Evolutionary conservation across 2,888 invertebrate genomes (phyloP).

Genomic region (Didymodactylos carnosus): DNA sequence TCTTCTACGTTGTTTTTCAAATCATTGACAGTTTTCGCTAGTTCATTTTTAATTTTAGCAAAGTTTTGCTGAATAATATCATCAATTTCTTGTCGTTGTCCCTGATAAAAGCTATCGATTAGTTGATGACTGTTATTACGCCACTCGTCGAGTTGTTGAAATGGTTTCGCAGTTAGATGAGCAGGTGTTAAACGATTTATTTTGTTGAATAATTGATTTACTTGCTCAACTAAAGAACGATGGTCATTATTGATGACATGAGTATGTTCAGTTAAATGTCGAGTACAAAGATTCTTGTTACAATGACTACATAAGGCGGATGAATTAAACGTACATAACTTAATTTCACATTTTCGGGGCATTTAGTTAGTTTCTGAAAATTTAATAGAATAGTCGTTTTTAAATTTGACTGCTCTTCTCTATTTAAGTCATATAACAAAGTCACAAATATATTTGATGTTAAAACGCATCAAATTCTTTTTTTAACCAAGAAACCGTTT

Average conservation of each 20-base stretch:
- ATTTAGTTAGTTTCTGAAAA: too few relatives aligned
- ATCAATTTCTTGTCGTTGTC: background rate
- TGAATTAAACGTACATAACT: background rate
- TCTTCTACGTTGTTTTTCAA: background rate
- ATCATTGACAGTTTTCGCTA: background rate
- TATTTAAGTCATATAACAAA: too few relatives aligned
- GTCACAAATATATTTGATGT: too few relatives aligned
- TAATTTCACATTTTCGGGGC: background rate
- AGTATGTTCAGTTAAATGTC: background rate
- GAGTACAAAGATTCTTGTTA: background rate
- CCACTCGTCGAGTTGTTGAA: background rate
- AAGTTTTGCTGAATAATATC: background rate
- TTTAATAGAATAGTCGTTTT: too few relatives aligned
- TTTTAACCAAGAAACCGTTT: too few relatives aligned
- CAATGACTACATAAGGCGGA: background rate
- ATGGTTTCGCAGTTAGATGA: background rate
- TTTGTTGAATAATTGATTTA: background rate
- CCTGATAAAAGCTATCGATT: background rate
- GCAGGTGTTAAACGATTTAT: background rate
- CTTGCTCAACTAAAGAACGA: background rate
- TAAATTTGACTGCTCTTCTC: too few relatives aligned
- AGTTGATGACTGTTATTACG: background rate
- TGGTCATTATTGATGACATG: background rate
- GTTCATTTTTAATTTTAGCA: background rate
- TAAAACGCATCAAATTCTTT: too few relatives aligned